A percentile compares a stretch with the other conserved stretches of the same genome.
Evolutionary conservation across 2,113 vertebrate genomes (phyloP).

Genomic region (Pampusana beccarii): DNA sequence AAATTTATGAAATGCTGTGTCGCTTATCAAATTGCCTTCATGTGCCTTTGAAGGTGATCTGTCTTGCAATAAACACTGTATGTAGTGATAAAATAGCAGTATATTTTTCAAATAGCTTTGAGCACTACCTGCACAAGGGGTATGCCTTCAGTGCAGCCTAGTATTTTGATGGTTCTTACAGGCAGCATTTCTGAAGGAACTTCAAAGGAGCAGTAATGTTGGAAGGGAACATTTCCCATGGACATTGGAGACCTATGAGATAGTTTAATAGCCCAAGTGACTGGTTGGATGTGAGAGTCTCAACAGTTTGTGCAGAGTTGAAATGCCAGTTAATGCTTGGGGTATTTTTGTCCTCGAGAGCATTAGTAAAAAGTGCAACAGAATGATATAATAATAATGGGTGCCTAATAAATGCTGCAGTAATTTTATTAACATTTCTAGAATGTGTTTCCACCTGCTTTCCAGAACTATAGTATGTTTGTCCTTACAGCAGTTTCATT

Average conservation of each 20-base stretch:
- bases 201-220: neutral
- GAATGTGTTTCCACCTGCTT: neutral
- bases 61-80: neutral
- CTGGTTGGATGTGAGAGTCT: neutral
- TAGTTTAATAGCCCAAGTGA: neutral
- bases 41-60: neutral
- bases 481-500: neutral
- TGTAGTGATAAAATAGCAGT: neutral
- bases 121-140: neutral
- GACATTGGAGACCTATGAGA: fast-evolving
- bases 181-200: neutral
- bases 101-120: neutral
- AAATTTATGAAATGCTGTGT: neutral
- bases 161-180: neutral
- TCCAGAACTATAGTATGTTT: neutral
- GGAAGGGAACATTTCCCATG: neutral
- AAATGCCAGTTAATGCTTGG: neutral
- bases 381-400: neutral
- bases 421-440: neutral
- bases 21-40: neutral
- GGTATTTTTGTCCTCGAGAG: neutral
- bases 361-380: neutral
- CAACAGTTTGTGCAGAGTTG: neutral
- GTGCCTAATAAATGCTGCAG: neutral
- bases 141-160: neutral